Evolutionary conservation across 37 sponge, comb jelly and placozoan genomes (phyloP), one percentile per base, ranked within the genome.

Genomic region (Crambe crambe): DNA sequence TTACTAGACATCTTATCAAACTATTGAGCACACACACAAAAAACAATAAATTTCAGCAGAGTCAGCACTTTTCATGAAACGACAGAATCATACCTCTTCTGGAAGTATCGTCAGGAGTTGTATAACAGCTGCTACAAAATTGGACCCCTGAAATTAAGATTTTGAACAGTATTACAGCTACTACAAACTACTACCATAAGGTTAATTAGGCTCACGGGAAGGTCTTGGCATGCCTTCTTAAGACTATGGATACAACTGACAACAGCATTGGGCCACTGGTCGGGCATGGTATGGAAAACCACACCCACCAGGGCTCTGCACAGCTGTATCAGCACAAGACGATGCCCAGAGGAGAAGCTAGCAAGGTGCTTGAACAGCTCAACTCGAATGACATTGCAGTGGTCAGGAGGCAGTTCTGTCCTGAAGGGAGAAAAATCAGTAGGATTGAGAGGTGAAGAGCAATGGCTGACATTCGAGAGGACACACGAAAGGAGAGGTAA

Each of bases 41-140:
- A 12, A 44, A 42, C 54, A 73, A 43, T 9, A 43, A 43, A 26
- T 27, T 10, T n/a, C 72, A 74, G 23, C 42, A 56, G 10, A 81
- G 10, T 31, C 38, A 38, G 51, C 29, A 70, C 0, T 37, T 43
- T 6, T 20, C 41, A 43, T 18, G 2, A 23, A 42, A n/a, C n/a
- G n/a, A n/a, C n/a, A n/a, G n/a, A n/a, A n/a, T n/a, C n/a, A 8
- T 51, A 91, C 92, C 84, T 91, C 92, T 79, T 91, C 92, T n/a
- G 92, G 92, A 4, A 91, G 56, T 0, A 91, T 74, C 8, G 86
- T 86, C 20, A 91, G 43, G 6, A 86, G 42, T 23, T 91, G 87
- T 1, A 91, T 37, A 23, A 83, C 47, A 26, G 77, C 64, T 1
- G 75, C 30, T 31, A 37, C 61, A 30, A 69, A 67, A 37, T 78